A percentile compares a stretch with the other conserved stretches of the same genome.
These are phyloP conservation scores for Rhabdomys dilectus DNA, from an alignment of 2,113 vertebrate genomes.

Conservation along the genomic window DNA sequence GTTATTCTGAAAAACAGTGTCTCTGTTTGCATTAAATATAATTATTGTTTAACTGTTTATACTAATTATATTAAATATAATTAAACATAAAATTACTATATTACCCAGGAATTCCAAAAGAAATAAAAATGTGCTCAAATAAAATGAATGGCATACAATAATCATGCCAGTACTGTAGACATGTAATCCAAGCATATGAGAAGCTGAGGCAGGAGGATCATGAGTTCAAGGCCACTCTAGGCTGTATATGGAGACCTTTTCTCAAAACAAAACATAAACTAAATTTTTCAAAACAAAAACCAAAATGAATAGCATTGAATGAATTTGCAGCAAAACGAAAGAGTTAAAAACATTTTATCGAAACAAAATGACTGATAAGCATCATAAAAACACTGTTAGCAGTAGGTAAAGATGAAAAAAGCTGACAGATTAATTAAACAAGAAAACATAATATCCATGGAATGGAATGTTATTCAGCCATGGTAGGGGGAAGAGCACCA, in stretches of 20 bases:
- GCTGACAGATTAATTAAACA: background rate
- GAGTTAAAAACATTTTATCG: conserved; percentile 19
- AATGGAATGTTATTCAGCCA: conserved; percentile 1
- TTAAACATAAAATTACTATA: conserved; percentile 42
- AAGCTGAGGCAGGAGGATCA: background rate
- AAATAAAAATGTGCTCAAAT: conserved; percentile 33
- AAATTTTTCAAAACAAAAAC: background rate
- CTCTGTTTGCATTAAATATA: background rate
- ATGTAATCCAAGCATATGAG: background rate
- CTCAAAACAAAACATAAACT: background rate
- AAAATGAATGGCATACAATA: background rate
- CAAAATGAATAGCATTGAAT: background rate
- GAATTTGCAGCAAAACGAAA: conserved; percentile 25
- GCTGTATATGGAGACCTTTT: background rate
- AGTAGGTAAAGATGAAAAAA: background rate
- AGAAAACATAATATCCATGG: background rate
- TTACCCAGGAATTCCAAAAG: background rate
- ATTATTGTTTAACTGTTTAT: background rate
- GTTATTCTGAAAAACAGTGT: background rate
- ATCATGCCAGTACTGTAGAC: background rate
- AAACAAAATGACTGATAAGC: background rate
- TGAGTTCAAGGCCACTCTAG: background rate
- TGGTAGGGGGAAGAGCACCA: background rate
- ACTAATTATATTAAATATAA: background rate
- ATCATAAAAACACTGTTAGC: background rate